A percentile compares a stretch with the other conserved stretches of the same genome.
Conservation (phyloP, 2,113 vertebrate genomes). For the Burhinus oedicnemus region DNA sequence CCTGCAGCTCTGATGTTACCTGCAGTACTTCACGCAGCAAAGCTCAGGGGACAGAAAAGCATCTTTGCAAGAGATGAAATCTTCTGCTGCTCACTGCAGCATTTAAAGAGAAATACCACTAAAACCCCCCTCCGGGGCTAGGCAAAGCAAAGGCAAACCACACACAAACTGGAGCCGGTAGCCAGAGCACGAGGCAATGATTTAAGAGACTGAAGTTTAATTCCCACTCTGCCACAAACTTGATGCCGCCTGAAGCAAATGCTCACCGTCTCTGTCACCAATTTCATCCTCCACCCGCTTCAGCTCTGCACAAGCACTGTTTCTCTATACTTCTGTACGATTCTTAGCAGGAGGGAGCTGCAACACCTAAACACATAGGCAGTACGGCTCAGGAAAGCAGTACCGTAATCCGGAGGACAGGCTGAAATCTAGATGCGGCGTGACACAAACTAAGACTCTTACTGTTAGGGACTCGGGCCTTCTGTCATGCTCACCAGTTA, state of each 20-base stretch:
- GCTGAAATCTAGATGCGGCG: background rate
- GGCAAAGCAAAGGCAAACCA: background rate
- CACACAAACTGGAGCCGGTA: background rate
- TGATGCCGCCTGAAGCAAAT: background rate
- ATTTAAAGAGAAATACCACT: background rate
- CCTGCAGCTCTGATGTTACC: background rate
- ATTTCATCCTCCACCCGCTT: background rate
- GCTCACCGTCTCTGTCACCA: background rate
- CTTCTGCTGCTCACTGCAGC: background rate
- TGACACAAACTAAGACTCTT: background rate
- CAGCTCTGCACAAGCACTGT: background rate
- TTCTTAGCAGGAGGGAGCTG: background rate
- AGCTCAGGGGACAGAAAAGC: background rate
- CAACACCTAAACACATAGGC: accelerated
- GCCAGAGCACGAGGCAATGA: background rate
- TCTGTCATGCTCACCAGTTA: background rate
- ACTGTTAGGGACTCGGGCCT: too few species aligned
- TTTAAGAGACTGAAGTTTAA: background rate
- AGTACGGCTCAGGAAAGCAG: background rate
- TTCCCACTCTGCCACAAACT: background rate
- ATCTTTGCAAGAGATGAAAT: background rate
- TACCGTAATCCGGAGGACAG: accelerated
- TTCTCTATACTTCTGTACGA: accelerated
- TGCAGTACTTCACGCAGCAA: accelerated
- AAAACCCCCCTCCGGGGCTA: too few species aligned